Evolutionary conservation across 2,888 invertebrate genomes (phyloP), one percentile per base, ranked within the genome.

Genomic region (Caenorhabditis sp.): DNA sequence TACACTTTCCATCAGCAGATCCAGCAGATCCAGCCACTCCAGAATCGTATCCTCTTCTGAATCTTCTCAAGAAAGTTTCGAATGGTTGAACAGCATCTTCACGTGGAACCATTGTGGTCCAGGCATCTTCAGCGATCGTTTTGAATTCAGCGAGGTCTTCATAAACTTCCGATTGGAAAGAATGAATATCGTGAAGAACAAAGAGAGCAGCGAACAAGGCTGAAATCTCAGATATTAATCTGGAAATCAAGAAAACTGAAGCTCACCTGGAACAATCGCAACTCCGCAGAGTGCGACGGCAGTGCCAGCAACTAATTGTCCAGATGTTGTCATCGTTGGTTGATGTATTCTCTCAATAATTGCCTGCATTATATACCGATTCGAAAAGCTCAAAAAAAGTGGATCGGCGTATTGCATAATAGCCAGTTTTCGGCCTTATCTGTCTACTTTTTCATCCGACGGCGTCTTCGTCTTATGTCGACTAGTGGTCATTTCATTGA

Each of bases 121-220:
- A 81, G 24, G 80, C 80, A 49, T 81, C 84, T 19, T 84, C 69
- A 49, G 84, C 84, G n/a, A 84, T 56, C 0, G 75, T 66, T 54
- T 81, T 84, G 80, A 84, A 84, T 31, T 84, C 84, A 26, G 66
- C 61, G 7, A 84, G 66, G 49, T 84, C 80, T 63, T 77, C 68
- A 41, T 76, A 77, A 2, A 77, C 80, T 72, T 68, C 80, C 5
- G 69, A 63, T 64, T 81, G 80, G 80, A 84, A 84, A 2, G 80
- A 75, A 49, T 84, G 70, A 51, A 84, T 84, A 49, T 84, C 84
- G 47, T 81, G 66, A 6, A 84, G 73, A 26, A 84, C 79, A 35
- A 76, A 77, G 0, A 84, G 66, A 19, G 84, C 77, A 8, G 80
- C 79, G n/a, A 84, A 61, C 2, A 84, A 26, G 2, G 80, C 84